Base-by-base conservation (phyloP, 2,113 vertebrate species). In the Melanocharis versteri region DNA sequence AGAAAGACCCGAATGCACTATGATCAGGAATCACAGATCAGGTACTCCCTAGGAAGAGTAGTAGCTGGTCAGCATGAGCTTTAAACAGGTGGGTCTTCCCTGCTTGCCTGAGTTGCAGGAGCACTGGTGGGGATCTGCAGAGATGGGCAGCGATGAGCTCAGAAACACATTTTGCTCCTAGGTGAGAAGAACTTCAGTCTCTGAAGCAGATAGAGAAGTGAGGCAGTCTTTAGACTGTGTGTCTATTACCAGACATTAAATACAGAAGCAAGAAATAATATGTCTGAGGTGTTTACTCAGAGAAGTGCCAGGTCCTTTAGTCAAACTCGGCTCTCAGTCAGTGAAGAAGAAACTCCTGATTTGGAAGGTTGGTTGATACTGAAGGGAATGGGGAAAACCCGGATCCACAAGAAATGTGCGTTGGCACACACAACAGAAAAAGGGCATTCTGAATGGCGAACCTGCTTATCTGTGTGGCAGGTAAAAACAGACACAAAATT, bases 141-240 rank as follows among this genome's bases (percentile, higher is more conserved):
- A 56, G 33, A 18, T 18, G 27, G 31, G 51, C 26, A 37, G 21
- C 2, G 31, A 22, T 58, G 40, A 60, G 26, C 40, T 80, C 0
- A 0, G 24, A 44, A 70, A 7, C 27, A 51, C 1, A 0, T 69
- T 77, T 45, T 35, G 8, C n/a, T 77, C 3, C 23, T 57, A 35
- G 21, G 6, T 6, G 21, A 65, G 26, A 69, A 30, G 23, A 50
- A 51, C 26, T 44, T 69, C 5, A 45, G 35, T 28, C 35, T 72
- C 33, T 48, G 40, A 60, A 54, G 53, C 27, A 62, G 44, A 24
- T 0, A 28, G 40, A 56, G 50, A 73, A 91, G 37, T 21, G 35
- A 88, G 50, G 51, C 20, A 56, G 71, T 60, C n/a, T 64, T 11
- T 79, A 40, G 31, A 10, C 16, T 12, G 3, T 16, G 21, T 7